Evolutionary conservation across 2,113 vertebrate species (phyloP), one percentile per base, ranked within the genome.

Genomic region (Lynx canadensis): DNA sequence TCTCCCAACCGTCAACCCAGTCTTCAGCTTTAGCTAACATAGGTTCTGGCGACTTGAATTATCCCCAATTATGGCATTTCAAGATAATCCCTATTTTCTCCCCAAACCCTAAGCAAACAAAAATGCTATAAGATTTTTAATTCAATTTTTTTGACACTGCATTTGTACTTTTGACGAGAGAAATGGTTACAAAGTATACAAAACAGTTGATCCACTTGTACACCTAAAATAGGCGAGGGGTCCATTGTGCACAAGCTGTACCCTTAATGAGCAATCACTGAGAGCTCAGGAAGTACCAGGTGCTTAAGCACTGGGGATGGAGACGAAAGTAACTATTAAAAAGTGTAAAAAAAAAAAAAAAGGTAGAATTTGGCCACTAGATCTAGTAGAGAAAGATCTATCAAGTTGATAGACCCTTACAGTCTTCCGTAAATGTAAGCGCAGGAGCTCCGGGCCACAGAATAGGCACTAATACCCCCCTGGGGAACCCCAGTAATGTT

Each of bases 81-180:
- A 82, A 92, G 65, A 91, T 79, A 92, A 90, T 60, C 19, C 45
- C 57, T 38, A 76, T 74, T 95, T 94, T 90, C 89, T 93, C 48
- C 5, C 13, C 25, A 55, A 85, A 90, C 31, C 52, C 38, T 60
- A 80, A 87, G 55, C 25, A 33, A 78, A 52, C 52, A 83, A 94
- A 95, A 92, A 13, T 33, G 4, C n/a, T 92, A 10, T 86, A 81
- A 38, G 50, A 57, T 60, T 89, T 94, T 87, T 92, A 73, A 81
- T 97, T 81, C 57, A n/a, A 10, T 71, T 79, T 80, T 80, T 94
- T 92, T 94, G n/a, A 76, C 8, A 50, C 6, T 31, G 13, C 45
- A 45, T 85, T 85, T 63, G 9, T 9, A 73, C 15, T 66, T 81
- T 92, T 52, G 9, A 68, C 81, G 11, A n/a, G 21, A 89, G 38